Evolutionary conservation across 2,113 vertebrate genomes (phyloP).

Genomic region (Microtus oregoni): DNA sequence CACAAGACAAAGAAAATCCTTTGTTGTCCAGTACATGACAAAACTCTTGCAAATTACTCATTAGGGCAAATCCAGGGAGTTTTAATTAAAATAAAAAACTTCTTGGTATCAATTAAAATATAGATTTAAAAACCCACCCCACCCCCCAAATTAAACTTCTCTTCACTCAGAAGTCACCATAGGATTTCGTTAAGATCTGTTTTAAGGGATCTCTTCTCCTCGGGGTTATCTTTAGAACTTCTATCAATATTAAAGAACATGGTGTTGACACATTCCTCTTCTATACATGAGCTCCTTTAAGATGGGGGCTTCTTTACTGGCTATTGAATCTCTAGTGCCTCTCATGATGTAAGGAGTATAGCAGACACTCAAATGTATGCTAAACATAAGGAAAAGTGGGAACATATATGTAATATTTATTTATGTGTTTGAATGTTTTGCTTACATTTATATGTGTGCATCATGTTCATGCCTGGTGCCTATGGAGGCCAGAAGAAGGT

Average conservation of each 20-base stretch:
- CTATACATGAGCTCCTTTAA: background rate
- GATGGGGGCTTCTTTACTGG: background rate
- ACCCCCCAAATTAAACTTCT: background rate
- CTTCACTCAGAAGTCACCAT: background rate
- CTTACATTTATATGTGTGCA: too few species aligned
- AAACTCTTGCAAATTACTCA: background rate
- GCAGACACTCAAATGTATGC: background rate
- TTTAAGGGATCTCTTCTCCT: background rate
- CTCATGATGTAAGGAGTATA: background rate
- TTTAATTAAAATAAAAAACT: constrained; percentile 42
- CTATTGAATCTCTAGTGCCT: background rate
- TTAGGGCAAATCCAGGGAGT: background rate
- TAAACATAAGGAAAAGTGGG: background rate
- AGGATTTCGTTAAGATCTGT: background rate
- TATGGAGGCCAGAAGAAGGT: background rate
- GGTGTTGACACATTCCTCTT: background rate
- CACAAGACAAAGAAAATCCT: background rate
- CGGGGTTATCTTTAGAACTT: background rate
- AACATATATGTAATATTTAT: background rate
- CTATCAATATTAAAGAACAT: background rate
- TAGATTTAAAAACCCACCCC: background rate
- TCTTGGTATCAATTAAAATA: background rate
- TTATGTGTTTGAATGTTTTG: background rate
- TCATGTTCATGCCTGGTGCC: background rate
- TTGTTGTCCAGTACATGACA: background rate